Base-by-base conservation (phyloP, 2,113 vertebrate species). In the Podocnemis expansa region DNA sequence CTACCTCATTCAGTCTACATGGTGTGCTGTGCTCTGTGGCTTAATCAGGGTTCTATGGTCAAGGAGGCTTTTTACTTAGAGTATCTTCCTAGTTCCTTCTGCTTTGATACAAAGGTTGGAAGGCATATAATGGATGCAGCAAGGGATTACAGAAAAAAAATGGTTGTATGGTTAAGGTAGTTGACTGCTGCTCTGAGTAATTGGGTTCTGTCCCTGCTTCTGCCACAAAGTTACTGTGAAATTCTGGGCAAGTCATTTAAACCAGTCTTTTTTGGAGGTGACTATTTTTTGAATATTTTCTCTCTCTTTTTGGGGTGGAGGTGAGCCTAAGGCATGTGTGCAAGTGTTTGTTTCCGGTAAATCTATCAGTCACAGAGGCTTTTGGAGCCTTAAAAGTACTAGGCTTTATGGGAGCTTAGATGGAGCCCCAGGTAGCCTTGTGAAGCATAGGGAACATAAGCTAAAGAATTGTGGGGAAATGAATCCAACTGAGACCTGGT, bases 341-440 rank as follows among this genome's bases (percentile, higher is more conserved):
- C 5, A 52, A 75, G 22, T 84, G 27, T 22, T 70, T 1, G 52
- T 90, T 56, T 6, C 79, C 0, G 0, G 0, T 55, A 51, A 29
- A 21, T 58, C 49, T 79, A 5, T 12, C 43, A 67, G 9, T 82
- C 76, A 67, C 25, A 49, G 51, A 88, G 16, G 3, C 34, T 34
- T 13, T 31, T 63, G 31, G 13, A 63, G 31, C 31, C 31, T 31
- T 7, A 34, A 63, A 63, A 34, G 31, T 63, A 34, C 60, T 13
- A 34, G 14, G 14, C 60, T 31, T 63, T 6, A 63, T 63, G 58
- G 29, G 31, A 13, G 29, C 14, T 63, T 63, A 63, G 60, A 14
- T 6, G 29, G 6, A 60, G 56, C 56, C 29, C 56, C 56, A 60
- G 56, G 3, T 60, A 60, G 56, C 56, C 56, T 58, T 13, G 27